Conservation (phyloP, 2,113 vertebrate species). For the Pomatorhinus ruficollis region DNA sequence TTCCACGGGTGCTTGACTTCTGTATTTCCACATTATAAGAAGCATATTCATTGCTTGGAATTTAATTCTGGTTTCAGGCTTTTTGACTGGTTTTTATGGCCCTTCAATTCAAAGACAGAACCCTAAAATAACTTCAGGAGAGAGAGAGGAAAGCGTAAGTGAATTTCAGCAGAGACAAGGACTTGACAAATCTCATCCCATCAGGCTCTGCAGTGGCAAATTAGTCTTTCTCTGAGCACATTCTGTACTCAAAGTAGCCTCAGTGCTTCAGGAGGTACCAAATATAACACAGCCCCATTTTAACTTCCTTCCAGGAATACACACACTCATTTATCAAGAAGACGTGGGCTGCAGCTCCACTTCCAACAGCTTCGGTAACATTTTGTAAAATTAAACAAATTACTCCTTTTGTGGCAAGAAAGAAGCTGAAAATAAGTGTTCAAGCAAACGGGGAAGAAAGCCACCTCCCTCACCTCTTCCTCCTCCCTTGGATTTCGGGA, state of each 20-base stretch:
- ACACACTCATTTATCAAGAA: conserved; percentile 16
- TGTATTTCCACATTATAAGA: not conserved
- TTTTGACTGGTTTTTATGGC: not conserved
- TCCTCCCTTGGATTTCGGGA: not conserved
- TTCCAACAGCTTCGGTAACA: conserved; percentile 14
- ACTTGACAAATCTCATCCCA: conserved; percentile 29
- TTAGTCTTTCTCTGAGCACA: conserved; percentile 31
- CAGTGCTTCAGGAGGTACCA: conserved; percentile 26
- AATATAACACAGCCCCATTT: conserved; percentile 46
- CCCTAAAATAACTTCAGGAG: not conserved
- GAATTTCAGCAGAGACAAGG: not conserved
- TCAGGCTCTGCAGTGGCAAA: not conserved
- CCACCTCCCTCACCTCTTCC: not conserved
- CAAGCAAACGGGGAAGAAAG: not conserved
- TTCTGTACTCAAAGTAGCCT: conserved; percentile 34
- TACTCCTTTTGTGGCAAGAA: not conserved
- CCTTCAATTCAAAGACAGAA: not conserved
- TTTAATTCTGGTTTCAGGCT: not conserved
- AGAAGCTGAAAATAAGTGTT: not conserved
- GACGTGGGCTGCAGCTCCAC: conserved; percentile 31
- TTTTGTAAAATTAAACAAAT: not conserved
- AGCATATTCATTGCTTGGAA: not conserved
- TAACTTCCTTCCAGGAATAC: conserved; percentile 55
- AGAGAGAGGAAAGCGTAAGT: not conserved
- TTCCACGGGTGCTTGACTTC: not conserved